Evolutionary conservation across 1,140 invertebrate species (phyloP).

Genomic region (Riptortus pedestris): DNA sequence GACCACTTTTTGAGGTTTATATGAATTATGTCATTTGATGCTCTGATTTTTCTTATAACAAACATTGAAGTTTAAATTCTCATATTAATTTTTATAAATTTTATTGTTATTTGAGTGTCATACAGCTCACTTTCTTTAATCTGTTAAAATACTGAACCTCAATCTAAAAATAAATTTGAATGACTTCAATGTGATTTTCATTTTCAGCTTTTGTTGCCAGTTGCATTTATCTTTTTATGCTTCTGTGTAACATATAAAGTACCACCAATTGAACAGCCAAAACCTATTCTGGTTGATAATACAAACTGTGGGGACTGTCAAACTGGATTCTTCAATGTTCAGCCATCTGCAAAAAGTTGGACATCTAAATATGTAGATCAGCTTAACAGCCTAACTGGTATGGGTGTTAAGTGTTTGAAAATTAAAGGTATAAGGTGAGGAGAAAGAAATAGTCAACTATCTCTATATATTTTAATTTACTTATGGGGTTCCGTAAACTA

Average conservation of each 20-base stretch:
- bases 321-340: background rate
- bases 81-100: no score
- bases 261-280: slow-evolving; percentile 7
- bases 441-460: no score
- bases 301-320: slow-evolving; percentile 14
- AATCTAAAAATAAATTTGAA: no score
- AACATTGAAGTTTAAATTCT: no score
- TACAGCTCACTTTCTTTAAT: no score
- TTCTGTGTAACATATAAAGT: slow-evolving; percentile 18
- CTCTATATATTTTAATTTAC: no score
- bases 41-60: no score
- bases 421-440: background rate
- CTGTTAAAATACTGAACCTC: no score
- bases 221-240: slow-evolving; percentile 15
- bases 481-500: no score
- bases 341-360: background rate
- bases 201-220: slow-evolving; percentile 21
- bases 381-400: background rate
- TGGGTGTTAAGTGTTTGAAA: slow-evolving; percentile 16
- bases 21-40: no score
- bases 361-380: background rate
- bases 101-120: no score
- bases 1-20: no score
- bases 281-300: slow-evolving; percentile 6
- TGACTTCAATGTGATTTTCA: background rate